Percentiles rank a stretch among this genome's conserved stretches.
Evolutionary conservation across 2,888 invertebrate species (phyloP).

Genomic region (Octonoba sinensis): DNA sequence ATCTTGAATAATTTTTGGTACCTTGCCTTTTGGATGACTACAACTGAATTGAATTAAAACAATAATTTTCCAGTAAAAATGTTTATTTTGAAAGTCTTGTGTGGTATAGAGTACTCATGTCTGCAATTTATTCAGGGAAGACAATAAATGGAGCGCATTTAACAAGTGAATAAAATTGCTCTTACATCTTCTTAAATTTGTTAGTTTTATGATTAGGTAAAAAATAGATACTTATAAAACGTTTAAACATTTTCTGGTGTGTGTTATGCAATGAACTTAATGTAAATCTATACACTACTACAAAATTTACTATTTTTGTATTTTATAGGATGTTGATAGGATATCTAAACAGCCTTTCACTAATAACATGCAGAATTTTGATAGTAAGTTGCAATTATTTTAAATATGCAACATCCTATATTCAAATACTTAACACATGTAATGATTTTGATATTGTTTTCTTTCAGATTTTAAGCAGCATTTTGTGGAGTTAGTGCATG

Average conservation of each 20-base stretch:
- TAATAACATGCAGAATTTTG: conserved; percentile 50
- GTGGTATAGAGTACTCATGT: no score
- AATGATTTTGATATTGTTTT: not conserved
- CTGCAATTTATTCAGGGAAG: no score
- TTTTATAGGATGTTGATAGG: conserved; percentile 38
- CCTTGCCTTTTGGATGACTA: no score
- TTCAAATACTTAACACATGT: not conserved
- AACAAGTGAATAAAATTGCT: not conserved
- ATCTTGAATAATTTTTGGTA: no score
- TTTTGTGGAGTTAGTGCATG: conserved; percentile 53
- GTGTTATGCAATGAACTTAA: not conserved
- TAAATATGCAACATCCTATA: not conserved
- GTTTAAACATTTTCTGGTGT: not conserved
- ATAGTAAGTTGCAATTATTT: conserved; percentile 21
- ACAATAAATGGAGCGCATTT: no score
- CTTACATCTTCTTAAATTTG: not conserved
- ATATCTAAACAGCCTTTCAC: conserved; percentile 4
- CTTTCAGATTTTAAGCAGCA: conserved; percentile 42
- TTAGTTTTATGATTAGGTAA: not conserved
- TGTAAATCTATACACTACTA: no score
- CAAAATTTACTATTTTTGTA: not conserved
- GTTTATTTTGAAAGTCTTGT: no score
- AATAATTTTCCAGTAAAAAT: no score
- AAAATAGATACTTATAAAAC: not conserved
- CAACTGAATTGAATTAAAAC: no score